These are phyloP conservation scores for Acanthosepion lycidas DNA, from an alignment of 2,888 invertebrate species.

Conservation along the genomic window DNA sequence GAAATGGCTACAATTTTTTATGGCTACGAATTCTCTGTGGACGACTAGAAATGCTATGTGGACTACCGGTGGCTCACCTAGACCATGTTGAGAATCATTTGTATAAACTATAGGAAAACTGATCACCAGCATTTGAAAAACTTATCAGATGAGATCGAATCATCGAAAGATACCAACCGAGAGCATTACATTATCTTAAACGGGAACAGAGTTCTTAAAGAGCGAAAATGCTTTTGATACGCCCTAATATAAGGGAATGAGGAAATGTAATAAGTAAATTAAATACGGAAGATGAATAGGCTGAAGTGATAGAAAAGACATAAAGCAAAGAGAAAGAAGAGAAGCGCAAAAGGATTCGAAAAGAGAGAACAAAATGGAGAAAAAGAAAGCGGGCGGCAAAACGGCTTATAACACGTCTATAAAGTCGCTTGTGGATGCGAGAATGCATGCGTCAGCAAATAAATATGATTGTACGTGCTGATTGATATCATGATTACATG, in stretches of 20 bases:
- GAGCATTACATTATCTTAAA: too few species aligned
- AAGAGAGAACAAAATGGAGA: fast-evolving
- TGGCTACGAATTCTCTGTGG: too few species aligned
- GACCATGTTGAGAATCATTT: too few species aligned
- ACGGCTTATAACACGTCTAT: background rate
- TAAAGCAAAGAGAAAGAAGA: background rate
- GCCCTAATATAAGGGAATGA: background rate
- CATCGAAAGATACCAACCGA: too few species aligned
- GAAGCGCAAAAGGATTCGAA: background rate
- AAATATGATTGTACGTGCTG: background rate
- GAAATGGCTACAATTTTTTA: too few species aligned
- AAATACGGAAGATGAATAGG: background rate
- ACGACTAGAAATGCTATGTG: too few species aligned
- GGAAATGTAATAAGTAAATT: background rate
- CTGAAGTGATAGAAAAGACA: background rate
- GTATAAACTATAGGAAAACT: too few species aligned
- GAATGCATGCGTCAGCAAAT: background rate
- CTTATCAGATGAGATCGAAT: too few species aligned
- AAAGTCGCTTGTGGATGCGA: background rate
- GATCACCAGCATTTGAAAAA: too few species aligned
- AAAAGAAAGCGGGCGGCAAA: background rate
- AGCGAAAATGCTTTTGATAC: too few species aligned
- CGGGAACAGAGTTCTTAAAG: too few species aligned
- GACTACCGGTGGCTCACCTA: too few species aligned
- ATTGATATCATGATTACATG: background rate